Conservation (phyloP, 92 coral and sea anemone species). For the Porites cylindrica region DNA sequence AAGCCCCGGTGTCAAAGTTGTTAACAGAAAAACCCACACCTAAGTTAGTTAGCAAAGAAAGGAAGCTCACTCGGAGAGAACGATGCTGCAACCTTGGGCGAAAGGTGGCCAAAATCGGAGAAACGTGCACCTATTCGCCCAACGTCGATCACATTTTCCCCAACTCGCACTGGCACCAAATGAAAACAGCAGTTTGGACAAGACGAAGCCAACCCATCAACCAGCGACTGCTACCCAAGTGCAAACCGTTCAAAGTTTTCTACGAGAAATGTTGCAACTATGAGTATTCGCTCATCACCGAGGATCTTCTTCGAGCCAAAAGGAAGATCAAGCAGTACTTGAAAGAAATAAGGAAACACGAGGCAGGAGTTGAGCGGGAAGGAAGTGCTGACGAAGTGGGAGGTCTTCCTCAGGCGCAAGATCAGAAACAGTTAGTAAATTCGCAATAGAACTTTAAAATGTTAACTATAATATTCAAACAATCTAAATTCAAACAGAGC, state of each 20-base stretch:
- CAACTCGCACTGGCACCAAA: constrained; percentile 72
- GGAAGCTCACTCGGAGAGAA: constrained; percentile 27
- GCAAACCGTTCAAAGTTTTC: constrained; percentile 77
- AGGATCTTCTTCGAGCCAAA: constrained; percentile 57
- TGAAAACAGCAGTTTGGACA: constrained; percentile 83
- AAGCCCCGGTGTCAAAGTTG: neutral
- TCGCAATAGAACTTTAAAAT: neutral
- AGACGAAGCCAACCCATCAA: constrained; percentile 58
- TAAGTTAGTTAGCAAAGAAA: neutral
- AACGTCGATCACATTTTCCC: constrained; percentile 66
- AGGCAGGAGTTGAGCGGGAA: neutral
- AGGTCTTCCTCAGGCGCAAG: constrained; percentile 25
- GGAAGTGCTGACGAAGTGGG: constrained; percentile 29
- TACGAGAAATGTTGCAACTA: constrained; percentile 85
- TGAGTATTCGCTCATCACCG: constrained; percentile 68
- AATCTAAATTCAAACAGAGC: neutral
- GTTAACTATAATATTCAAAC: neutral
- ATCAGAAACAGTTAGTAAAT: neutral
- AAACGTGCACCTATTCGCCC: constrained; percentile 65
- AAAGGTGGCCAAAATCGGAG: constrained; percentile 90
- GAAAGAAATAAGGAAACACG: constrained; percentile 9
- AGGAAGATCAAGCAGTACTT: constrained; percentile 31
- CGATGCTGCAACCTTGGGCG: constrained; percentile 83
- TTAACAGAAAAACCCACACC: neutral
- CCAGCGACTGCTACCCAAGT: constrained; percentile 60